A percentile compares a stretch with the other conserved stretches of the same genome.
Conservation (phyloP, 2,888 invertebrate genomes). For the Nomada fabriciana region DNA sequence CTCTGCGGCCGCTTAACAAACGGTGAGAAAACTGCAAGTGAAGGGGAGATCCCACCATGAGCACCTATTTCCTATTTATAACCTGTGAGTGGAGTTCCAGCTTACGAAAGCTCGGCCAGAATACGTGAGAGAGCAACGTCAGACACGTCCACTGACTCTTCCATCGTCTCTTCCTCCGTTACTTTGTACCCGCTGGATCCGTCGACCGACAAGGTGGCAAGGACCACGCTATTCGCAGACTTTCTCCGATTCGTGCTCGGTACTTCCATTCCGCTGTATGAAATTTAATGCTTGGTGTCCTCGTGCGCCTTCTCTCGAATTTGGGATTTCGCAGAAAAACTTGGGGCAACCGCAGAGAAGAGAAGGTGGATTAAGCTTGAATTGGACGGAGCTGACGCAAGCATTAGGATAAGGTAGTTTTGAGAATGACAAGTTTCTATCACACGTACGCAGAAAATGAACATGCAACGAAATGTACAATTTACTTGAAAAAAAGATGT, state of each 20-base stretch:
- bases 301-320: no score
- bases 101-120: constrained; percentile 61
- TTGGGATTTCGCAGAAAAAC: no score
- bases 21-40: constrained; percentile 71
- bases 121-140: constrained; percentile 53
- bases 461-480: no score
- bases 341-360: no score
- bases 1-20: constrained; percentile 58
- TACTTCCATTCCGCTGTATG: neutral
- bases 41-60: constrained; percentile 66
- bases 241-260: neutral
- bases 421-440: no score
- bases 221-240: constrained; percentile 6
- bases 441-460: no score
- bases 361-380: no score
- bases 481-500: no score
- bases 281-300: neutral
- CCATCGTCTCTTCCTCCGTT: constrained; percentile 17
- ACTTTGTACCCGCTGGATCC: constrained; percentile 3
- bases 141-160: constrained; percentile 47
- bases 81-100: constrained; percentile 63
- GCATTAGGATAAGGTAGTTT: no score
- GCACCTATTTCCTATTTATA: constrained; percentile 68
- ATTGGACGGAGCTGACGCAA: no score
- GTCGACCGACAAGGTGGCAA: neutral